Base-by-base conservation (phyloP, 2,113 vertebrate species). In the Dunckerocampus dactyliophorus region DNA sequence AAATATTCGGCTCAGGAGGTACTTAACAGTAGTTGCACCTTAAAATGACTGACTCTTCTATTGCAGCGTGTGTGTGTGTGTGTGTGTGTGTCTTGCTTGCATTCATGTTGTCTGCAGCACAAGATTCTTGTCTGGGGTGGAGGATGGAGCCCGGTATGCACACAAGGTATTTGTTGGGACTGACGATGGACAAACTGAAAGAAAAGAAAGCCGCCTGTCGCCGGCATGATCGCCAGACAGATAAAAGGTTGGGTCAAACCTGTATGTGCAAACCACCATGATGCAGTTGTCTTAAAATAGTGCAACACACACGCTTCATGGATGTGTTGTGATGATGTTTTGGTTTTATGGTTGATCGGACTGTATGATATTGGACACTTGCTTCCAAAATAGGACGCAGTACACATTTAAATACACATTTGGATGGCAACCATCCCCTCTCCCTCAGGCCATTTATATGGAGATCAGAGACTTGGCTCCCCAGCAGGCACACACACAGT, bases 361-460 rank as follows among this genome's bases (percentile, higher is more conserved):
- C 39, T 37, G 21, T 31, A 47, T 54, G 43, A 75, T 59, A 21
- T 58, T 34, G 15, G 28, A 45, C 47, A 61, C 55, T 43, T 28
- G 24, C 65, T 58, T 28, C 50, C 47, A 61, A n/a, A 74, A 72
- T 70, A 72, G 63, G 39, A 54, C 39, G 57, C 13, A n/a, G 31
- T 12, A 45, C 63, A 65, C 80, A 65, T 50, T 53, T 47, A 62
- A 50, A 75, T 51, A 64, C 47, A 60, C 59, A 37, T 71, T 69
- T 61, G 52, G 76, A 73, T 51, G 68, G 65, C 73, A 64, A 51
- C 39, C 19, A 61, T 49, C 62, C 64, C 34, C 42, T 65, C 43
- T 74, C 74, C 75, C 72, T 24, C n/a, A 31, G 65, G 63, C 69
- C 60, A 67, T 80, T 72, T 82, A 63, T 75, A 78, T 79, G 74